These are phyloP conservation scores for Microcebus jonahi DNA, from an alignment of 2,113 vertebrate species.

Conservation along the genomic window DNA sequence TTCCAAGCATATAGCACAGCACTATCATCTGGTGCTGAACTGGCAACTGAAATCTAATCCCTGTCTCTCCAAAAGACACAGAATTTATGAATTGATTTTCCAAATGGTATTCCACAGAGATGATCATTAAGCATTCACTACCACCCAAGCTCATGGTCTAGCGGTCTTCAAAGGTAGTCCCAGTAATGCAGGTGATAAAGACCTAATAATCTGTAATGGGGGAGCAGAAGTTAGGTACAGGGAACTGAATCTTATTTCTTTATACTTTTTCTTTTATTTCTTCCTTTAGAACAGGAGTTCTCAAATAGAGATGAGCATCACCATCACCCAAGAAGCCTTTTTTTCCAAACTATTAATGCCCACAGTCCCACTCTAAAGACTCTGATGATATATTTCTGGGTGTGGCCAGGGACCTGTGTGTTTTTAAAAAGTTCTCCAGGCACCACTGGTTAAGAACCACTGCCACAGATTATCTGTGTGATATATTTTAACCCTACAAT, in stretches of 20 bases:
- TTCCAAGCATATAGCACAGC: conserved; percentile 41
- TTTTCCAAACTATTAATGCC: not conserved
- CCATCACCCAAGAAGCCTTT: not conserved
- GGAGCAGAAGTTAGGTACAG: not conserved
- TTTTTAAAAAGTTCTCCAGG: conserved; percentile 45
- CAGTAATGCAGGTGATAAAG: conserved; percentile 26
- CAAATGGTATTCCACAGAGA: conserved; percentile 42
- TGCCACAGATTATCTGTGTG: not conserved
- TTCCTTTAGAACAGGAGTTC: conserved; percentile 48
- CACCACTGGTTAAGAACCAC: conserved; percentile 33
- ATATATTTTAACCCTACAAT: not conserved
- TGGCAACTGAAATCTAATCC: conserved; percentile 38
- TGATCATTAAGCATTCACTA: conserved; percentile 40
- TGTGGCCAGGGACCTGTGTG: not conserved
- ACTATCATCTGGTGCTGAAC: conserved; percentile 25
- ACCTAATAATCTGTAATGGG: not conserved
- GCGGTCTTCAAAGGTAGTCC: not conserved
- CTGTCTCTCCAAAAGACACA: conserved; percentile 33
- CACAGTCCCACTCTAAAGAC: not conserved
- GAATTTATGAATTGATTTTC: conserved; percentile 54
- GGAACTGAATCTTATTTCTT: not conserved
- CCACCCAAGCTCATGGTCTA: not conserved
- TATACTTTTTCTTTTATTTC: conserved; percentile 5
- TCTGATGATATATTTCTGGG: not conserved
- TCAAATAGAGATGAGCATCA: not conserved